A percentile compares a stretch with the other conserved stretches of the same genome.
Conservation (phyloP, 2,888 invertebrate species). For the Machimus rusticus region DNA sequence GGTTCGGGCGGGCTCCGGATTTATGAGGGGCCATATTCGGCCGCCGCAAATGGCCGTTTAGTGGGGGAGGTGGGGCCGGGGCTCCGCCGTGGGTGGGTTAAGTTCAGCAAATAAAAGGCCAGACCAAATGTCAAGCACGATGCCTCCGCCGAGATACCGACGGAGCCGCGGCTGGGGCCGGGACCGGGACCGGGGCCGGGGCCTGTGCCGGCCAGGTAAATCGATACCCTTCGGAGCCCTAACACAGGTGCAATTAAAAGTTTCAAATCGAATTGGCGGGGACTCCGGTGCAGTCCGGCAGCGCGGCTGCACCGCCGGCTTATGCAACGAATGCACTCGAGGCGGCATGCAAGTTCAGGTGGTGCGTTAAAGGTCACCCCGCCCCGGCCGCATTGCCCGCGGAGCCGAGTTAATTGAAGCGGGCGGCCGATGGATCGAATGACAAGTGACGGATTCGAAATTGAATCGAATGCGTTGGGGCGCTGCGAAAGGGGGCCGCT, state of each 20-base stretch:
- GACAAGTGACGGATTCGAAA: slow-evolving; percentile 19
- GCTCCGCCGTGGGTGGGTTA: background rate
- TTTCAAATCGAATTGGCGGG: background rate
- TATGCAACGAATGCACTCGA: slow-evolving; percentile 42
- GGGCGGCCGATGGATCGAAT: slow-evolving; percentile 20
- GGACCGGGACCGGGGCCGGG: no score
- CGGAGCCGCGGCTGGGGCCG: no score
- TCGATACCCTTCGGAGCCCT: slow-evolving; percentile 39
- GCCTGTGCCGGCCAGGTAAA: slow-evolving; percentile 32
- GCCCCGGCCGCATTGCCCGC: slow-evolving; percentile 3
- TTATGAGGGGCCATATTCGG: background rate
- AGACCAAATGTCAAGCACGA: slow-evolving; percentile 44
- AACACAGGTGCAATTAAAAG: slow-evolving; percentile 43
- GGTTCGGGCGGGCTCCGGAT: background rate
- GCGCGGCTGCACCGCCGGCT: background rate
- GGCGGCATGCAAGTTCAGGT: slow-evolving; percentile 33
- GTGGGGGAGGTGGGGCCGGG: background rate
- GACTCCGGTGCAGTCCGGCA: background rate
- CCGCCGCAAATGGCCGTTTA: background rate
- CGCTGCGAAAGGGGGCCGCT: background rate
- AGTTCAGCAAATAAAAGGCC: slow-evolving; percentile 10
- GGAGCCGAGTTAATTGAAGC: slow-evolving; percentile 33
- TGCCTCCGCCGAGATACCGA: slow-evolving; percentile 15
- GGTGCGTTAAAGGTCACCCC: slow-evolving; percentile 46
- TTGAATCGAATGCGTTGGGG: background rate